phyloP scores from a whole-genome alignment of 2,888 invertebrate species.

The Didymodactylos carnosus region DNA sequence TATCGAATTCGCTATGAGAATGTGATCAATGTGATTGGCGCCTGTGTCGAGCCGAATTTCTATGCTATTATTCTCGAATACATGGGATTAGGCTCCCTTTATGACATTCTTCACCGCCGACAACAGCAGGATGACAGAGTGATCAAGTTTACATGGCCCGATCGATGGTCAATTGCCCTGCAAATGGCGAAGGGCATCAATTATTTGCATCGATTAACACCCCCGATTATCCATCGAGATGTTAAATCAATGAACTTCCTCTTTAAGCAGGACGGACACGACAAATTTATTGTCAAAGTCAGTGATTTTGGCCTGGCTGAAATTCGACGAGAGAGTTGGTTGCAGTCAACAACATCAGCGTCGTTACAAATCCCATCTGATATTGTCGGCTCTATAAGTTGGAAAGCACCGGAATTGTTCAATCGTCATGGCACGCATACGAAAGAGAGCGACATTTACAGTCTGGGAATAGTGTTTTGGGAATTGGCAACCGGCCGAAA shows the following conservation, averaged over 20 bases:
- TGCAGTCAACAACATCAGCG: not conserved
- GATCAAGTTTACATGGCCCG: not conserved
- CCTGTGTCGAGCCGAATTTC: slow-evolving; percentile 21
- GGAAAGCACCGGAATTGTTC: not conserved
- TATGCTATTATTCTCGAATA: slow-evolving; percentile 27
- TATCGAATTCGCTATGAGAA: not conserved
- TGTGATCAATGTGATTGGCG: slow-evolving; percentile 20
- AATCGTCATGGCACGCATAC: not conserved
- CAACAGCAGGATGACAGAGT: slow-evolving; percentile 20
- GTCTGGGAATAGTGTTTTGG: not conserved
- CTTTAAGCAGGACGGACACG: slow-evolving; percentile 14
- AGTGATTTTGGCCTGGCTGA: not conserved
- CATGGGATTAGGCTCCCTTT: slow-evolving; percentile 25
- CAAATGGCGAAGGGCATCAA: slow-evolving; percentile 27
- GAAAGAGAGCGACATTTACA: not conserved
- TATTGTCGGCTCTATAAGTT: not conserved
- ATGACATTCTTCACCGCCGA: slow-evolving; percentile 21
- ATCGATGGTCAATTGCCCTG: slow-evolving; percentile 20
- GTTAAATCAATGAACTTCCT: slow-evolving; percentile 28
- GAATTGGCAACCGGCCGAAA: not conserved
- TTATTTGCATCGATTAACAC: slow-evolving; percentile 26
- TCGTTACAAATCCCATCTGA: no score
- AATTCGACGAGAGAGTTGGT: not conserved
- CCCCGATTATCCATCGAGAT: slow-evolving; percentile 26
- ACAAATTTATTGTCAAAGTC: not conserved